A percentile compares a stretch with the other conserved stretches of the same genome.
These are phyloP conservation scores for Bilobella aurantiaca DNA, from an alignment of 1,140 invertebrate genomes.

Conservation along the genomic window DNA sequence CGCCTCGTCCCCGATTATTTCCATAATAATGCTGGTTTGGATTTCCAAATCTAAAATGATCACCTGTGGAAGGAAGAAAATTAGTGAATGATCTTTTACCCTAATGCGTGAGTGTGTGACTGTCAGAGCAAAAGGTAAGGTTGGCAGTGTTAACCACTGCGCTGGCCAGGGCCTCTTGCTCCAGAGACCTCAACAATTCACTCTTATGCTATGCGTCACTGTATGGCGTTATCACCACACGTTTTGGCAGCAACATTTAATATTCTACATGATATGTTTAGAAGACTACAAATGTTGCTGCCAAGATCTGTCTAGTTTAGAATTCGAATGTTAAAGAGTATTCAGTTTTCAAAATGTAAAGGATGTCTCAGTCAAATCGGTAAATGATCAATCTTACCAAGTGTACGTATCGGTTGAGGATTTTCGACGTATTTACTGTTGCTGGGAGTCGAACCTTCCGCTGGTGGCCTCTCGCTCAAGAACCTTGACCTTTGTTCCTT, in stretches of 20 bases:
- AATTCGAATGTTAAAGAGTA: too few species aligned
- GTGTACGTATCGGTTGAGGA: background rate
- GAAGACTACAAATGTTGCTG: too few species aligned
- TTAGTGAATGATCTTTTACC: too few species aligned
- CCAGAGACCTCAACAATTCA: too few species aligned
- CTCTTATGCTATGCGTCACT: background rate
- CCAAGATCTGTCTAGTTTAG: too few species aligned
- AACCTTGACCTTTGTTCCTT: background rate
- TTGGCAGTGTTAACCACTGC: background rate
- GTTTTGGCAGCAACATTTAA: too few species aligned
- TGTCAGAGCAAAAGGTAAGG: background rate
- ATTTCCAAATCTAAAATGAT: background rate
- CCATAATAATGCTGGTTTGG: background rate
- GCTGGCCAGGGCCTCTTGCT: too few species aligned
- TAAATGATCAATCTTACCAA: background rate
- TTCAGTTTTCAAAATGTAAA: background rate
- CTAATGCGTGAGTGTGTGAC: background rate
- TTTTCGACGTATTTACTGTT: background rate
- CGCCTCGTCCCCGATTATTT: background rate
- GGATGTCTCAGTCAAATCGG: background rate
- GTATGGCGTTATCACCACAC: background rate
- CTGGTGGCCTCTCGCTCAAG: background rate
- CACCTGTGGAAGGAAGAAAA: too few species aligned
- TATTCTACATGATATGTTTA: too few species aligned
- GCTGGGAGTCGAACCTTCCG: background rate